Conservation (phyloP, 2,113 vertebrate species). For the Syngnathoides biaculeatus region DNA sequence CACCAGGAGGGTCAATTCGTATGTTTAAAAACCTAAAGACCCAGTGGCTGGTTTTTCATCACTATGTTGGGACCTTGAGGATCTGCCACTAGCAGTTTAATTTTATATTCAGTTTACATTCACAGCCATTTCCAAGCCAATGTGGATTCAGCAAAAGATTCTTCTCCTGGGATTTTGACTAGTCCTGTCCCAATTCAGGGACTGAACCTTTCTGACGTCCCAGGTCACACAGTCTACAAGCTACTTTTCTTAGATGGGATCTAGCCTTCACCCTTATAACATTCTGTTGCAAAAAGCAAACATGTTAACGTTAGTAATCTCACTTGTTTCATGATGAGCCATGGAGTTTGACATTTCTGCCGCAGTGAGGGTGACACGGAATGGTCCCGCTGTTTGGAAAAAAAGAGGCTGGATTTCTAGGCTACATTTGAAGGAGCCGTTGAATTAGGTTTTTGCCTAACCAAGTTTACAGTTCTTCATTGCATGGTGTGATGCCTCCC, state of each 20-base stretch:
- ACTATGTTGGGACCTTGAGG: neutral
- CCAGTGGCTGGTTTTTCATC: conserved; percentile 8
- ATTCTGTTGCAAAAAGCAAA: no score
- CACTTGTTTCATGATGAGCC: no score
- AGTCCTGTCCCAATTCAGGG: neutral
- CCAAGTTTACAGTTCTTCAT: neutral
- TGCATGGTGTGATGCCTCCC: neutral
- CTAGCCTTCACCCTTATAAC: no score
- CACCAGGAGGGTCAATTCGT: conserved; percentile 50
- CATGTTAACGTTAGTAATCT: no score
- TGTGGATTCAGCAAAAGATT: neutral
- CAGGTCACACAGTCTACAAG: neutral
- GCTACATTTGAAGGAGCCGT: no score
- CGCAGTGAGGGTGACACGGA: no score
- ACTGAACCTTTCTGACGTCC: neutral
- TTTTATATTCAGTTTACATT: conserved; percentile 5
- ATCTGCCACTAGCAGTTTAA: conserved; percentile 28
- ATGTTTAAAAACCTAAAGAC: conserved; percentile 45
- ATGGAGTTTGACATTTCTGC: no score
- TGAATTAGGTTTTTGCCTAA: neutral
- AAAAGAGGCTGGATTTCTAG: no score
- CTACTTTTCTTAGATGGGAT: no score
- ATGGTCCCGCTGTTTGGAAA: no score
- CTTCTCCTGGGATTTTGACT: neutral
- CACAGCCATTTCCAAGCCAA: neutral